phyloP scores from a whole-genome alignment of 2,888 invertebrate species.

The Metallyticus violacea region DNA sequence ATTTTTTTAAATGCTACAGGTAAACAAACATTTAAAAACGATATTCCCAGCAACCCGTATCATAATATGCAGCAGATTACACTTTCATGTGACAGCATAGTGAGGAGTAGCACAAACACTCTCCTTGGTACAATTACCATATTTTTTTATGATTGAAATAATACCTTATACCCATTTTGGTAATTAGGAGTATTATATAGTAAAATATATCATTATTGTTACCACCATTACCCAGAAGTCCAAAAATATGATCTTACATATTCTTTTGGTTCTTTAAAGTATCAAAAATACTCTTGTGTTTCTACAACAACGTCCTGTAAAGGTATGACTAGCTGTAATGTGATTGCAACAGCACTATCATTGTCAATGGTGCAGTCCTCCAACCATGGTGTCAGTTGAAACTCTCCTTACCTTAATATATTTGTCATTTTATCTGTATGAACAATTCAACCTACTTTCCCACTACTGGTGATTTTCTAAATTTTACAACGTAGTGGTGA shows the following conservation, averaged over 20 bases:
- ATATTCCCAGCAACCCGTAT: not conserved
- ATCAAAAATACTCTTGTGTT: not conserved
- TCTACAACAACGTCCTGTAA: not conserved
- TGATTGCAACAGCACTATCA: not conserved
- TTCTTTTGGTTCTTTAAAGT: not conserved
- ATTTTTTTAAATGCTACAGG: not conserved
- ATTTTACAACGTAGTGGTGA: not conserved
- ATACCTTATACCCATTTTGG: not conserved
- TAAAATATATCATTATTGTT: not conserved
- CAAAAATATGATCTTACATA: not conserved
- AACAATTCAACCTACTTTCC: not conserved
- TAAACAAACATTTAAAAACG: not conserved
- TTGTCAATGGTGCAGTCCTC: conserved; percentile 6
- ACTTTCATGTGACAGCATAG: conserved; percentile 21
- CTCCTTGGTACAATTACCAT: not conserved
- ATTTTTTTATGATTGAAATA: not conserved
- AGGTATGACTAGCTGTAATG: not conserved
- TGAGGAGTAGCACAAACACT: conserved; percentile 2
- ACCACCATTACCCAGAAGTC: not conserved
- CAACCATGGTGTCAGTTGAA: conserved; percentile 24
- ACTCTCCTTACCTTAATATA: not conserved
- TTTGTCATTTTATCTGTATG: not conserved
- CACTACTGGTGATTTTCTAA: not conserved
- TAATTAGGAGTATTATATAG: not conserved
- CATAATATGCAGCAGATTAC: not conserved